Percentiles rank a stretch among this genome's conserved stretches.
Evolutionary conservation across 2,888 invertebrate species (phyloP).

Genomic region (Boloria euphrosyne): DNA sequence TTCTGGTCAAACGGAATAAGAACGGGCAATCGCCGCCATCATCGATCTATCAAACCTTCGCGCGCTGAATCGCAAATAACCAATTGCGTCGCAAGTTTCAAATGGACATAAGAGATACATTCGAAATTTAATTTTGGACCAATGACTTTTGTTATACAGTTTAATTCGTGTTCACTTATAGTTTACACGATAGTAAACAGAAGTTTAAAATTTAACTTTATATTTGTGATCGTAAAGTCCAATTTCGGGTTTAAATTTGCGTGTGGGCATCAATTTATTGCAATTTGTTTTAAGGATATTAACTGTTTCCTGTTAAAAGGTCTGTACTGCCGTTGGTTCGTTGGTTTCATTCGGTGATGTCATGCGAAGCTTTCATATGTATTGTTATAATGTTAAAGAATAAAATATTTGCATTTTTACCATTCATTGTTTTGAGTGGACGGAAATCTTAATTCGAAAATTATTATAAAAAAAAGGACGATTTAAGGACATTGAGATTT

Average conservation of each 20-base stretch:
- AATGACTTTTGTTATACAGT: conserved; percentile 63
- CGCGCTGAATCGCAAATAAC: conserved; percentile 76
- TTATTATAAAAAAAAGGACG: conserved; percentile 10
- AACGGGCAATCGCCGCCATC: conserved; percentile 59
- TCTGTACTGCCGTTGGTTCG: conserved; percentile 63
- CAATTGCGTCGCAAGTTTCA: conserved; percentile 64
- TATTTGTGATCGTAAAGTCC: conserved; percentile 36
- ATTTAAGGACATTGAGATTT: too few relatives aligned
- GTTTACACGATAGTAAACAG: conserved; percentile 30
- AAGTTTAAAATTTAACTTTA: conserved; percentile 28
- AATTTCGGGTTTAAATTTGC: conserved; percentile 39
- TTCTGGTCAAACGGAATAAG: conserved; percentile 75
- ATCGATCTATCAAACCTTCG: conserved; percentile 76
- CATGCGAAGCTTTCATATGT: conserved; percentile 59
- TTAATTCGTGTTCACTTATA: conserved; percentile 48
- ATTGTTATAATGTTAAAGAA: conserved; percentile 43
- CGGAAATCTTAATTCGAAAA: conserved; percentile 29
- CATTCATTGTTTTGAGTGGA: conserved; percentile 20
- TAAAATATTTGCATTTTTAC: conserved; percentile 34
- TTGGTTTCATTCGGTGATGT: conserved; percentile 71
- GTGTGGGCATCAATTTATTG: conserved; percentile 55
- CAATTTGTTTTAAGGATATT: conserved; percentile 73
- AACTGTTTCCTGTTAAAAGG: conserved; percentile 77
- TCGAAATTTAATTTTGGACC: conserved; percentile 68
- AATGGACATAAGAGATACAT: conserved; percentile 62